Percentiles rank a stretch among this genome's conserved stretches.
Conservation (phyloP, 2,113 vertebrate genomes). For the Tonatia bakeri region DNA sequence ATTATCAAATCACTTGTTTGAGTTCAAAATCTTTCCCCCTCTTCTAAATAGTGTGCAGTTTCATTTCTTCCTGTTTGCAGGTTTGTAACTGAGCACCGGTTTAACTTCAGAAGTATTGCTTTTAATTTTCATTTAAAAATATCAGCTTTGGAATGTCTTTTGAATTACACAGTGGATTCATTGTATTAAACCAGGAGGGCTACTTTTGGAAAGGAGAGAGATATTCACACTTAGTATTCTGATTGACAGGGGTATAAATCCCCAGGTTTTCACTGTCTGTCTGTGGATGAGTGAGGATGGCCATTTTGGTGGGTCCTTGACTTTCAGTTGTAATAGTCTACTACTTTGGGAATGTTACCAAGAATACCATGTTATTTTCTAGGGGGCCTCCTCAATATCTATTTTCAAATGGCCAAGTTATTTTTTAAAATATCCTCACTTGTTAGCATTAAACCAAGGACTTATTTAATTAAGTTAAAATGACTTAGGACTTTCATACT, state of each 20-base stretch:
- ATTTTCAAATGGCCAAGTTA: background rate
- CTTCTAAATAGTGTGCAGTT: background rate
- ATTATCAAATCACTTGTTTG: constrained; percentile 5
- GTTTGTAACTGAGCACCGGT: background rate
- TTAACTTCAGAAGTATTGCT: background rate
- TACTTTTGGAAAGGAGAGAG: background rate
- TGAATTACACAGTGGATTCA: background rate
- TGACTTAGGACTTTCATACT: background rate
- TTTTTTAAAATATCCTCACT: background rate
- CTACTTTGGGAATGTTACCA: background rate
- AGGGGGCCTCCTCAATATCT: background rate
- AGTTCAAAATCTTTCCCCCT: background rate
- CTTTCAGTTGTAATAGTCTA: background rate
- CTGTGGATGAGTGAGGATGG: background rate
- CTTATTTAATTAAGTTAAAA: background rate
- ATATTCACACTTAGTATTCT: background rate
- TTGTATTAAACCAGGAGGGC: background rate
- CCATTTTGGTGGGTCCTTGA: background rate
- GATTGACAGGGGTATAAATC: background rate
- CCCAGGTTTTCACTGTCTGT: background rate
- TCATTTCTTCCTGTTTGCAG: background rate
- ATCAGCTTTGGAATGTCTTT: background rate
- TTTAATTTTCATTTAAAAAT: constrained; percentile 7
- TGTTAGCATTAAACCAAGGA: background rate
- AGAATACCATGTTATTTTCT: background rate